Evolutionary conservation across 2,888 invertebrate genomes (phyloP).

Genomic region (Drosophila meridionalis): DNA sequence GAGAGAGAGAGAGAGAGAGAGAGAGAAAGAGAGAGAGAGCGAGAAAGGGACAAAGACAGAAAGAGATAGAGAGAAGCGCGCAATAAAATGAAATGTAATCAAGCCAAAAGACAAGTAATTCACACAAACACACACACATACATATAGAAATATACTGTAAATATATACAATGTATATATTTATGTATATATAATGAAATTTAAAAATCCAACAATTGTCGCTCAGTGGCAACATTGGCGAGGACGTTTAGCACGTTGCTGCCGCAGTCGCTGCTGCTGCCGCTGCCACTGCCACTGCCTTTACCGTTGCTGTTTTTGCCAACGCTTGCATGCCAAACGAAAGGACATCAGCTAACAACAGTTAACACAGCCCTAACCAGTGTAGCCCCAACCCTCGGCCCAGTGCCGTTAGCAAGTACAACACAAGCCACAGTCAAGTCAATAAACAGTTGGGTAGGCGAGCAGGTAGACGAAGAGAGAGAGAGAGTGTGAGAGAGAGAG

Average conservation of each 20-base stretch:
- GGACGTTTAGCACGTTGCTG: slow-evolving; percentile 18
- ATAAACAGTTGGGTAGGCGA: slow-evolving; percentile 33
- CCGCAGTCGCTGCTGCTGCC: slow-evolving; percentile 2
- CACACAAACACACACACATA: slow-evolving; percentile 22
- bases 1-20: background rate
- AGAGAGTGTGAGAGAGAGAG: no score
- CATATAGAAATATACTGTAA: background rate
- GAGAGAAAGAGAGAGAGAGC: background rate
- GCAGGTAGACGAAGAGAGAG: no score
- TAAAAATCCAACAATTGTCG: slow-evolving; percentile 47
- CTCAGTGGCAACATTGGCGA: slow-evolving; percentile 46
- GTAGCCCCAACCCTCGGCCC: slow-evolving; percentile 3
- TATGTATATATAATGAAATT: slow-evolving; percentile 4
- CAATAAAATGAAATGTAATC: slow-evolving; percentile 62
- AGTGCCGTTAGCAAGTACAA: slow-evolving; percentile 28
- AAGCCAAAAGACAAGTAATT: slow-evolving; percentile 57
- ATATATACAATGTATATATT: background rate
- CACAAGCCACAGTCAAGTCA: slow-evolving; percentile 36
- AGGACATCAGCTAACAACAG: slow-evolving; percentile 41
- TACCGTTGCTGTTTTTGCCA: slow-evolving; percentile 16
- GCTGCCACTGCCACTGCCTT: background rate
- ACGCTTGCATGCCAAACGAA: slow-evolving; percentile 48
- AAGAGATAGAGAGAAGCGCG: background rate
- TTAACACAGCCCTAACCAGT: slow-evolving; percentile 19
- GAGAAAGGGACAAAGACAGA: background rate